phyloP scores from a whole-genome alignment of 2,888 invertebrate species.

The Dynastes maya region DNA sequence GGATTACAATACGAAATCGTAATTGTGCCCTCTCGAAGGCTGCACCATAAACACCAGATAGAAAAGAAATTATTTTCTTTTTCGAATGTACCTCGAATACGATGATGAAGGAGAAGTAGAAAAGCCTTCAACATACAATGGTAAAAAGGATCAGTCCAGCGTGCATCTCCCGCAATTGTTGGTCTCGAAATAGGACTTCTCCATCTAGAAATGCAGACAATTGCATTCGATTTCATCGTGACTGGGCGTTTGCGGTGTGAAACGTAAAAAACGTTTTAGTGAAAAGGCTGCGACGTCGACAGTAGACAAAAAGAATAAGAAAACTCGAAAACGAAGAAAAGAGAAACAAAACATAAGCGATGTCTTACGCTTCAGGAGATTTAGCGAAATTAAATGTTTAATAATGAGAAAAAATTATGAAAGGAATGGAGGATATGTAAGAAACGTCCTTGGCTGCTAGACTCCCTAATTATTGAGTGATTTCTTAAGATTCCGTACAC shows the following conservation, averaged over 20 bases:
- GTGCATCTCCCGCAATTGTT: conserved; percentile 2
- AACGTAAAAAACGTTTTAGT: conserved; percentile 4
- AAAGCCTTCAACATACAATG: neutral
- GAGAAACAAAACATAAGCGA: neutral
- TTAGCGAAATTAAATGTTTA: conserved; percentile 15
- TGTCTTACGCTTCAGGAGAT: neutral
- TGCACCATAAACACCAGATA: neutral
- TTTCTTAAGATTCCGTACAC: neutral
- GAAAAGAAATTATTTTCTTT: conserved; percentile 12
- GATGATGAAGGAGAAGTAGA: conserved; percentile 8
- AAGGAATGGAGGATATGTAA: neutral
- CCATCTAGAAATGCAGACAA: conserved; percentile 12
- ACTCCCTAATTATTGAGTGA: neutral
- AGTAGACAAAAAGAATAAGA: neutral
- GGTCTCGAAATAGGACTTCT: conserved; percentile 8
- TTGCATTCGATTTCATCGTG: conserved; percentile 19
- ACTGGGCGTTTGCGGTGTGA: conserved; percentile 5
- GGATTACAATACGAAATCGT: conserved; percentile 6
- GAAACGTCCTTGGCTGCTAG: neutral
- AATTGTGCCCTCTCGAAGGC: neutral
- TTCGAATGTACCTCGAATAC: neutral
- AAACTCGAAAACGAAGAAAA: neutral
- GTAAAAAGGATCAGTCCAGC: neutral
- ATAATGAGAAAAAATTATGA: neutral
- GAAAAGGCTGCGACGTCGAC: conserved; percentile 1